Percentiles rank a stretch among this genome's conserved stretches.
Evolutionary conservation across 2,797 vertebrate genomes (phyloP).

Genomic region (Sebastes cheni): DNA sequence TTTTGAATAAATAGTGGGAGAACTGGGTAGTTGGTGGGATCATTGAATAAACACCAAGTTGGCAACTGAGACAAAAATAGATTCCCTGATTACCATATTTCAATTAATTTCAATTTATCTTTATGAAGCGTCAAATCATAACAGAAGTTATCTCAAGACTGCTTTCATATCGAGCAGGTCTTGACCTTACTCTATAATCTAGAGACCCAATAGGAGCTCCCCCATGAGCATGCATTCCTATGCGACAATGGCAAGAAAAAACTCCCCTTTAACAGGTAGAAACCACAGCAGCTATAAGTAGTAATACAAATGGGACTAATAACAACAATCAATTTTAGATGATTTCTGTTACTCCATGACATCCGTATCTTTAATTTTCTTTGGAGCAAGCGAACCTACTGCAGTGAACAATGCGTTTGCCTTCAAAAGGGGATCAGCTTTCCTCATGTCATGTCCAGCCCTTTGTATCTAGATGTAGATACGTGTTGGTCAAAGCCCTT

Average conservation of each 20-base stretch:
- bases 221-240: no score
- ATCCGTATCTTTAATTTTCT: constrained; percentile 28
- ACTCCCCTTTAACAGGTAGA: no score
- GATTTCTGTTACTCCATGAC: not conserved
- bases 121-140: no score
- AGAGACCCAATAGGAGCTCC: no score
- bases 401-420: constrained; percentile 30
- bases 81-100: not conserved
- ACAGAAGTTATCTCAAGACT: no score
- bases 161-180: no score
- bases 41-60: not conserved
- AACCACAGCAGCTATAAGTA: no score
- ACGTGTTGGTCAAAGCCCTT: constrained; percentile 57
- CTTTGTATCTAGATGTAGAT: constrained; percentile 67
- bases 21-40: not conserved
- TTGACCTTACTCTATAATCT: no score
- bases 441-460: constrained; percentile 55
- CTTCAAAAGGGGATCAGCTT: constrained; percentile 51
- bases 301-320: no score
- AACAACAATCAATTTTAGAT: not conserved
- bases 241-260: no score
- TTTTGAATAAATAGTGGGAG: not conserved
- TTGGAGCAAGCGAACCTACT: not conserved
- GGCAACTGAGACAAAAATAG: not conserved
- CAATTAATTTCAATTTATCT: no score